phyloP scores from a whole-genome alignment of 30 jellyfish, hydroid and myxozoan species.

The Turritopsis dohrnii region DNA sequence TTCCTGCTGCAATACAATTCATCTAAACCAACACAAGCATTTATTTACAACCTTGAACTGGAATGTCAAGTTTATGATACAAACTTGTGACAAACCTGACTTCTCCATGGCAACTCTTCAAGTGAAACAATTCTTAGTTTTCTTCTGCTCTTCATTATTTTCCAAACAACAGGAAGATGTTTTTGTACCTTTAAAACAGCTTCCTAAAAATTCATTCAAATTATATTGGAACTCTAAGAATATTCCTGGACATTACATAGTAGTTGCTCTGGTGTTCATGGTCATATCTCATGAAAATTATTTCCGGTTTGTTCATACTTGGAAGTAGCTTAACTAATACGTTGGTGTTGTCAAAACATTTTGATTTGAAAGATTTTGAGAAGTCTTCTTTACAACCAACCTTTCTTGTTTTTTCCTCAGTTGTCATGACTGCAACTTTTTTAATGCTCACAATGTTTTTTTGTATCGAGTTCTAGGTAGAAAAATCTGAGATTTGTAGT shows the following conservation, averaged over 20 bases:
- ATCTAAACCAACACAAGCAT: background rate
- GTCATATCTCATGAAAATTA: no score
- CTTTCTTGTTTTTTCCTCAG: conserved; percentile 12
- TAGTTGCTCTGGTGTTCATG: no score
- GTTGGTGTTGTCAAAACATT: background rate
- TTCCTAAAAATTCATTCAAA: no score
- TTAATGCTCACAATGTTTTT: background rate
- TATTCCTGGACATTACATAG: no score
- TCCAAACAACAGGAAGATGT: conserved; percentile 46
- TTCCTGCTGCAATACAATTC: conserved; percentile 11
- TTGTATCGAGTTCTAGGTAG: background rate
- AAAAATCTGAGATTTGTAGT: no score
- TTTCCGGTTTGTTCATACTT: no score
- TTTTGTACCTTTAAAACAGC: conserved; percentile 54
- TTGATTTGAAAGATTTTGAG: no score
- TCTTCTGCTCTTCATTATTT: conserved; percentile 44
- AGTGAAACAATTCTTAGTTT: conserved; percentile 52
- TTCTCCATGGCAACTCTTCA: conserved; percentile 81
- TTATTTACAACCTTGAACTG: background rate
- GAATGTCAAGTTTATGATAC: background rate
- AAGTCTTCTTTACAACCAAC: no score
- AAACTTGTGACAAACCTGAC: conserved; percentile 36
- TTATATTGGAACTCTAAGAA: no score
- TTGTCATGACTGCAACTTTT: conserved; percentile 5
- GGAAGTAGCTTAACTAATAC: no score